Evolutionary conservation across 2,797 vertebrate species (phyloP).

Genomic region (Pelodytes ibericus): DNA sequence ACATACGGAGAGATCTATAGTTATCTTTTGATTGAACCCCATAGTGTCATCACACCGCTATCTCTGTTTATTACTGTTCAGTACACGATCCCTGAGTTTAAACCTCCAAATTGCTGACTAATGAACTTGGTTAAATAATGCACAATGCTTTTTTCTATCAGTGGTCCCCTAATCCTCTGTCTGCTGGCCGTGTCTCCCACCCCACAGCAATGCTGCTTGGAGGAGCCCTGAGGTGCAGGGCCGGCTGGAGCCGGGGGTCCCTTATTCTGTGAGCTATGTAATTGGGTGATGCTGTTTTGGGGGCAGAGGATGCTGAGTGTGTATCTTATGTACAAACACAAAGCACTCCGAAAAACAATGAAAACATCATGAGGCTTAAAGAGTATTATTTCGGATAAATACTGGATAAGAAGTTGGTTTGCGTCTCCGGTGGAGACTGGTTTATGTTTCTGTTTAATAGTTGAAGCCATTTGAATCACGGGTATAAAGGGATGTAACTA

Average conservation of each 20-base stretch:
- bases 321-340: constrained; percentile 26
- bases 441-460: not conserved
- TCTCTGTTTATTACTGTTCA: no score
- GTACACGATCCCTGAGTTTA: not conserved
- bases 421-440: not conserved
- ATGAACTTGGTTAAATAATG: constrained; percentile 20
- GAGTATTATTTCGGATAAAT: not conserved
- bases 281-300: not conserved
- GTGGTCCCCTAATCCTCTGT: not conserved
- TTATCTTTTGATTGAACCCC: no score
- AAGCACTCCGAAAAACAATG: constrained; percentile 39
- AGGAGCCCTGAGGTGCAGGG: no score
- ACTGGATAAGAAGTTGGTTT: not conserved
- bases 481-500: not conserved
- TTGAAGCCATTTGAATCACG: constrained; percentile 14
- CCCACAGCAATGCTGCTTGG: no score
- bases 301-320: constrained; percentile 8
- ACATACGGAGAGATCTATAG: no score
- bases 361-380: not conserved
- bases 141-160: constrained; percentile 12
- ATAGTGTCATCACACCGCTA: no score
- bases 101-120: not conserved
- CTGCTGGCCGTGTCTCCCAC: no score
- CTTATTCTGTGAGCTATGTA: not conserved
- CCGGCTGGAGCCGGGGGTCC: no score